Evolutionary conservation across 2,797 vertebrate genomes (phyloP).

Genomic region (Morelia viridis): DNA sequence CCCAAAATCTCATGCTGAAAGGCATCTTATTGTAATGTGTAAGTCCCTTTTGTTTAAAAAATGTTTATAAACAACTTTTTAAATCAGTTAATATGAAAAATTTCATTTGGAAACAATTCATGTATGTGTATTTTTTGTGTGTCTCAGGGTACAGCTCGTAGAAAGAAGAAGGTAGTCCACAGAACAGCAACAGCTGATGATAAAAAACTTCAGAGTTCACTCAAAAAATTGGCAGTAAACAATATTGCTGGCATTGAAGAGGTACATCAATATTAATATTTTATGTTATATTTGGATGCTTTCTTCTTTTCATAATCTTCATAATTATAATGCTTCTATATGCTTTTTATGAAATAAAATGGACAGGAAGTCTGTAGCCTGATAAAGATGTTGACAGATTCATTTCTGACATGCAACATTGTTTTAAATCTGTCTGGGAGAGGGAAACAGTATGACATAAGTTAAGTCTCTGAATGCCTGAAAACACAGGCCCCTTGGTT

Average conservation of each 20-base stretch:
- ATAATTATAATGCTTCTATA: background rate
- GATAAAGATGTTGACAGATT: background rate
- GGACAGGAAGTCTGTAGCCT: background rate
- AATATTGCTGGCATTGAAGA: constrained; percentile 99
- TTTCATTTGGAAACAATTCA: constrained; percentile 22
- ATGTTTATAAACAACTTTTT: background rate
- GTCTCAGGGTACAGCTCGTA: constrained; percentile 91
- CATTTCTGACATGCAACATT: background rate
- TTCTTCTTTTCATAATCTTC: constrained; percentile 24
- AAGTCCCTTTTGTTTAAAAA: background rate
- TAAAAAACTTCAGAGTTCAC: constrained; percentile 97
- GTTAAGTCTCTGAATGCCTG: background rate
- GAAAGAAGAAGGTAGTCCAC: constrained; percentile 99
- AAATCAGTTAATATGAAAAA: background rate
- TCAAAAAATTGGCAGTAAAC: constrained; percentile 97
- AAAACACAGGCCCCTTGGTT: background rate
- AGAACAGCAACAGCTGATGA: constrained; percentile 97
- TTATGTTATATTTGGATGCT: constrained; percentile 14
- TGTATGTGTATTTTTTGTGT: constrained; percentile 15
- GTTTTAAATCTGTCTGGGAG: background rate
- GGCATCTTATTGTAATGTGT: background rate
- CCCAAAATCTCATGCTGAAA: background rate
- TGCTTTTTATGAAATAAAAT: background rate
- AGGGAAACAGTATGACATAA: background rate
- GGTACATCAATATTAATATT: constrained; percentile 73